Conservation (phyloP, 2,113 vertebrate species). For the Platysternon megacephalum region DNA sequence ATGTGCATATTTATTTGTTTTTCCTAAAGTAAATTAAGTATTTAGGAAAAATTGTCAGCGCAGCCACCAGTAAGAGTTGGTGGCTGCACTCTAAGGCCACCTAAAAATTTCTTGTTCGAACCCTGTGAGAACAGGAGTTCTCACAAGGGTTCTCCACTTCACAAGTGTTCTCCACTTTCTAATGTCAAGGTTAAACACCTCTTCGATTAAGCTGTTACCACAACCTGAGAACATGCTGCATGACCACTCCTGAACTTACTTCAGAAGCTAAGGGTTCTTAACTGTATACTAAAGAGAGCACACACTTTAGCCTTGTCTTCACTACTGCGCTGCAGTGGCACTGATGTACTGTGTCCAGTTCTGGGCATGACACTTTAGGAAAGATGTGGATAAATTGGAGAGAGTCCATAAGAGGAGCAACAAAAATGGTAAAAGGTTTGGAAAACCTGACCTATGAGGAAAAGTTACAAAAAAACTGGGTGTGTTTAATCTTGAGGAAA, state of each 20-base stretch:
- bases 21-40: too few species aligned
- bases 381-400: background rate
- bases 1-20: too few species aligned
- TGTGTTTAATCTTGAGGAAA: background rate
- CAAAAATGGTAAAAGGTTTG: background rate
- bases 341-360: background rate
- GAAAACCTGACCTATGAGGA: background rate
- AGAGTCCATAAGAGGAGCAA: background rate
- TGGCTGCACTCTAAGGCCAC: too few species aligned
- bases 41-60: too few species aligned
- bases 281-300: accelerated
- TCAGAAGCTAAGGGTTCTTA: background rate
- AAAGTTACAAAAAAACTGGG: background rate
- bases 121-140: too few species aligned
- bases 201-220: background rate
- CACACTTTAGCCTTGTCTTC: background rate
- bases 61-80: too few species aligned
- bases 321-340: too few species aligned
- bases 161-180: background rate
- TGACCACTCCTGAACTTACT: background rate
- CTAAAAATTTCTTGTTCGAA: too few species aligned
- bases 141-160: too few species aligned
- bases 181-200: background rate
- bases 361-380: background rate
- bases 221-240: background rate